Evolutionary conservation across 2,113 vertebrate species (phyloP), one percentile per base, ranked within the genome.

Genomic region (Platichthys flesus): DNA sequence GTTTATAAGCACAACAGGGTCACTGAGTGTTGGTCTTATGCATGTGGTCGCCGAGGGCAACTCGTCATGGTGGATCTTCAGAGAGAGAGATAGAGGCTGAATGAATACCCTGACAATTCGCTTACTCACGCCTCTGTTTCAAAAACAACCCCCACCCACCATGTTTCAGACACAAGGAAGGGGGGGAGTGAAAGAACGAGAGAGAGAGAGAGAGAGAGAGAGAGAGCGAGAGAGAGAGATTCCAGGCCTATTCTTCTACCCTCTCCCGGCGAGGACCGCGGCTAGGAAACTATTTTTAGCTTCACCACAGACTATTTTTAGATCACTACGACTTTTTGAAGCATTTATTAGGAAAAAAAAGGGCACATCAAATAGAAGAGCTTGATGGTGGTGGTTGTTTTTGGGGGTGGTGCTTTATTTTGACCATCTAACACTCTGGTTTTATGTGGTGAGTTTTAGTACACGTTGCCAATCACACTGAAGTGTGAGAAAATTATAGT

Each of bases 221-320:
- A 49, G 20, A 77, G 20, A 70, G 57, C 60, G 84, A 90, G 93
- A 91, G 77, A n/a, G 20, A 89, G 81, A 68, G 59, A 94, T 93
- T 96, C 96, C 95, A 96, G 90, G 94, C 95, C 96, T 96, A 96
- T 97, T 96, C 95, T 96, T 97, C 95, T 95, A 95, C 95, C 95
- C 96, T 96, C 96, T 97, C 95, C 94, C 96, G 95, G 96, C 95
- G 95, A 96, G 92, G 94, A 91, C 94, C 89, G 90, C 93, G 92
- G 93, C 95, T 91, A 95, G 88, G 82, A 31, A 89, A 71, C 95
- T 99, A 98, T 97, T 96, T 99, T 98, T 98, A 99, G 96, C 90
- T 68, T 94, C 88, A 91, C 93, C 89, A 90, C 86, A 92, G 94
- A 94, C 96, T 99, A 99, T 98, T 97, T 99, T 98, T 98, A 98